Evolutionary conservation across 2,113 vertebrate genomes (phyloP).

Genomic region (Cynopterus brachyotis): DNA sequence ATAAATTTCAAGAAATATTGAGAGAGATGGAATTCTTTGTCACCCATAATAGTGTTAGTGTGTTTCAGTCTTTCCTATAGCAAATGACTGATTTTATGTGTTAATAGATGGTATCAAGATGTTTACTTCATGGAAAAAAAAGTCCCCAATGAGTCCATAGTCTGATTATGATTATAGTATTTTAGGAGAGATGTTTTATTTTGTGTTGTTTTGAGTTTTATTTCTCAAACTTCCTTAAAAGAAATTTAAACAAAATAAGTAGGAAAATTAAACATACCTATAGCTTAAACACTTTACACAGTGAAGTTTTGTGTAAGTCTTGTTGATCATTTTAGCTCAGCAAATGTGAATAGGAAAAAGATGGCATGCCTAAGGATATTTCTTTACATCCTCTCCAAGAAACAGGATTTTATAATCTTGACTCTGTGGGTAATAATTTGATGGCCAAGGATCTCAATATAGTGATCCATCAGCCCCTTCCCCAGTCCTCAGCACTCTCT

Average conservation of each 20-base stretch:
- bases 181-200: conserved; percentile 36
- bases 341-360: background rate
- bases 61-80: background rate
- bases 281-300: conserved; percentile 17
- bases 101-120: background rate
- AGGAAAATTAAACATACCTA: background rate
- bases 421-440: background rate
- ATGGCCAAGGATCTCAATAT: background rate
- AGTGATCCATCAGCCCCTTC: background rate
- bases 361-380: background rate
- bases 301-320: background rate
- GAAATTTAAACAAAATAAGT: conserved; percentile 23
- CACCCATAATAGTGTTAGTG: background rate
- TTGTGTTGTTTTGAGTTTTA: background rate
- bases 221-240: conserved; percentile 37
- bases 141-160: background rate
- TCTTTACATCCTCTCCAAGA: background rate
- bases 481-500: background rate
- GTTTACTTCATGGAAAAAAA: background rate
- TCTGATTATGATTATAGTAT: conserved; percentile 11
- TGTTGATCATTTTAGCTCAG: background rate
- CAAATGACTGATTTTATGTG: conserved; percentile 4
- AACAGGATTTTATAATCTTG: background rate
- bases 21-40: background rate
- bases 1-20: conserved; percentile 1